phyloP scores from a whole-genome alignment of 2,797 vertebrate species.

The Parambassis ranga region DNA sequence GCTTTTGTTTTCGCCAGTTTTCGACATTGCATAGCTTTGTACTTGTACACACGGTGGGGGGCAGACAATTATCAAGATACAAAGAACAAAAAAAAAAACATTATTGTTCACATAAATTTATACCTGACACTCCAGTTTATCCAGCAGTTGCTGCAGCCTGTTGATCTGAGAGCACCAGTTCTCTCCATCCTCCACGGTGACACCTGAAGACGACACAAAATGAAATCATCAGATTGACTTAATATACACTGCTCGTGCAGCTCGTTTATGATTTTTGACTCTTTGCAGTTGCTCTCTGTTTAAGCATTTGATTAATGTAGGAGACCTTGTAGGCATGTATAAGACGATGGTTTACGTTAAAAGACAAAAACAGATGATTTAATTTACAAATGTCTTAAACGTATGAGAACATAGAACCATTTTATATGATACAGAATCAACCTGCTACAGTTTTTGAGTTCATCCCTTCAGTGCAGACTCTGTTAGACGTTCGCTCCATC shows the following conservation, averaged over 20 bases:
- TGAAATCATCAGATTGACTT: not conserved
- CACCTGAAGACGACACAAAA: conserved; percentile 68
- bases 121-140: conserved; percentile 95
- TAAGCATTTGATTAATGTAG: not conserved
- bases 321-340: not conserved
- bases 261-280: too few species aligned
- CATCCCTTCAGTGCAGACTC: not conserved
- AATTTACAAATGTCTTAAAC: too few species aligned
- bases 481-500: not conserved
- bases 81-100: not conserved
- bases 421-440: too few species aligned
- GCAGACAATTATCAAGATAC: not conserved
- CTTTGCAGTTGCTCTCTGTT: not conserved
- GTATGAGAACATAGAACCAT: too few species aligned
- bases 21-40: not conserved
- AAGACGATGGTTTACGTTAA: not conserved
- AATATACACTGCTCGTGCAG: too few species aligned
- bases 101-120: not conserved
- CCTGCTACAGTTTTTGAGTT: not conserved
- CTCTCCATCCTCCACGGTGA: conserved; percentile 79
- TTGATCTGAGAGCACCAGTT: conserved; percentile 92
- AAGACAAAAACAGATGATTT: not conserved
- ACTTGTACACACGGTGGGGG: not conserved
- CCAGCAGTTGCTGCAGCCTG: conserved; percentile 91
- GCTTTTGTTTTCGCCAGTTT: not conserved